Evolutionary conservation across 2,888 invertebrate species (phyloP).

Genomic region (Nomada fabriciana): DNA sequence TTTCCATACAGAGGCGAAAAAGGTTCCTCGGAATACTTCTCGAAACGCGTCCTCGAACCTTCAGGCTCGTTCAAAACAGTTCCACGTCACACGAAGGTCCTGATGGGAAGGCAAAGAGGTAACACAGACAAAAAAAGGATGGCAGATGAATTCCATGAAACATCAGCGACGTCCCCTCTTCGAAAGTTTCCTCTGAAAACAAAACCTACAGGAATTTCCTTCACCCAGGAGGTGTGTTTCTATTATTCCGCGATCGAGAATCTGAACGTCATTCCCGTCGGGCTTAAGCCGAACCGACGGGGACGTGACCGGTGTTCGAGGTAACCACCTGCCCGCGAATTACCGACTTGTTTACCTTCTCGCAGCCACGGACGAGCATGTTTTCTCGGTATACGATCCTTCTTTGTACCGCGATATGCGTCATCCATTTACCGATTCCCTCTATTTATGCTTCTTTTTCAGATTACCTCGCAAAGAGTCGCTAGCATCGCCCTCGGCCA

Average conservation of each 20-base stretch:
- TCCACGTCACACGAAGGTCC: slow-evolving; percentile 18
- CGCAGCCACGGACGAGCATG: neutral
- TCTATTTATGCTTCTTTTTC: slow-evolving; percentile 42
- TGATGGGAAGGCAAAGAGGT: slow-evolving; percentile 16
- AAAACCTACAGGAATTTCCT: neutral
- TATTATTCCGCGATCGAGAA: slow-evolving; percentile 16
- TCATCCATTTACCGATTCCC: slow-evolving; percentile 45
- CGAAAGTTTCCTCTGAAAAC: slow-evolving; percentile 15
- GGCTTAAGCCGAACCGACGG: neutral
- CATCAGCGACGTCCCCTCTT: neutral
- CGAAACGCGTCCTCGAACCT: neutral
- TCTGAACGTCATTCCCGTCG: slow-evolving; percentile 22
- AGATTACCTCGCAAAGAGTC: slow-evolving; percentile 45
- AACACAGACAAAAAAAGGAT: neutral
- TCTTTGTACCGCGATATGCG: slow-evolving; percentile 35
- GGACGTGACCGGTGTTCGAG: neutral
- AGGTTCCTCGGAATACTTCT: neutral
- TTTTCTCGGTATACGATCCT: slow-evolving; percentile 10
- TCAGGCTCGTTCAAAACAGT: slow-evolving; percentile 22
- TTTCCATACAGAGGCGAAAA: slow-evolving; percentile 1
- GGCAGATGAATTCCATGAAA: neutral
- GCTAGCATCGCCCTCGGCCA: neutral
- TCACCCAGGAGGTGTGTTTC: too few species aligned
- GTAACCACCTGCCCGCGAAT: slow-evolving; percentile 42
- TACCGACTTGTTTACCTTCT: slow-evolving; percentile 53